These are phyloP conservation scores for Actenoides hombroni DNA, from an alignment of 2,113 vertebrate species.

Conservation along the genomic window DNA sequence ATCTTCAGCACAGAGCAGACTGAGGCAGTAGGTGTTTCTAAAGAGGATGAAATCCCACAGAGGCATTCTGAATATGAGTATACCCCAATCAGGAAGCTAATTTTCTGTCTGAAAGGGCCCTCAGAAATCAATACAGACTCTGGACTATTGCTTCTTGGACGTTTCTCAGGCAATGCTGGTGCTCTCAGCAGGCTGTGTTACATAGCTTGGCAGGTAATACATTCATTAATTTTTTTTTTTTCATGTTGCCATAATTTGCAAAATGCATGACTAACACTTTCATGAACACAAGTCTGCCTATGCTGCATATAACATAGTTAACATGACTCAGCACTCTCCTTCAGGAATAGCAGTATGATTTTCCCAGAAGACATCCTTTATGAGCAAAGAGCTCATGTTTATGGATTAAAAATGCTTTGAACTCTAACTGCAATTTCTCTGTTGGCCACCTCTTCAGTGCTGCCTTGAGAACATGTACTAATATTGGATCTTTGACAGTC, in stretches of 20 bases:
- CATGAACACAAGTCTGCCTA: slow-evolving; percentile 12
- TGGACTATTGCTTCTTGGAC: not conserved
- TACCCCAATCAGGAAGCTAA: not conserved
- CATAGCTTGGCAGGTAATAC: not conserved
- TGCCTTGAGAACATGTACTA: slow-evolving; percentile 34
- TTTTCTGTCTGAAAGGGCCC: slow-evolving; percentile 6
- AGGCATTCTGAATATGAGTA: not conserved
- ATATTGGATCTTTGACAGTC: slow-evolving; percentile 13
- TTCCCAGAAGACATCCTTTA: slow-evolving; percentile 47
- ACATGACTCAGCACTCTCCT: slow-evolving; percentile 56
- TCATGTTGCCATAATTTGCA: not conserved
- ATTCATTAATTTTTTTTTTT: not conserved
- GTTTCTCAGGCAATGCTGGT: not conserved
- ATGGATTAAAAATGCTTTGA: slow-evolving; percentile 64
- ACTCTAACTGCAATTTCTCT: slow-evolving; percentile 37
- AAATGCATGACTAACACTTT: slow-evolving; percentile 30
- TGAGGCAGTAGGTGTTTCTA: not conserved
- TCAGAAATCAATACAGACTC: not conserved
- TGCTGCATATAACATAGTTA: slow-evolving; percentile 25
- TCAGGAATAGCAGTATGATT: slow-evolving; percentile 34
- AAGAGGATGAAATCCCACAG: not conserved
- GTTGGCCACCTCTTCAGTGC: slow-evolving; percentile 24
- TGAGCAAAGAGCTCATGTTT: slow-evolving; percentile 60
- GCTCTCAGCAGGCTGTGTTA: not conserved
- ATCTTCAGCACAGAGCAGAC: not conserved